These are phyloP conservation scores for Anorthoa munda DNA, from an alignment of 2,888 invertebrate species.

Conservation along the genomic window DNA sequence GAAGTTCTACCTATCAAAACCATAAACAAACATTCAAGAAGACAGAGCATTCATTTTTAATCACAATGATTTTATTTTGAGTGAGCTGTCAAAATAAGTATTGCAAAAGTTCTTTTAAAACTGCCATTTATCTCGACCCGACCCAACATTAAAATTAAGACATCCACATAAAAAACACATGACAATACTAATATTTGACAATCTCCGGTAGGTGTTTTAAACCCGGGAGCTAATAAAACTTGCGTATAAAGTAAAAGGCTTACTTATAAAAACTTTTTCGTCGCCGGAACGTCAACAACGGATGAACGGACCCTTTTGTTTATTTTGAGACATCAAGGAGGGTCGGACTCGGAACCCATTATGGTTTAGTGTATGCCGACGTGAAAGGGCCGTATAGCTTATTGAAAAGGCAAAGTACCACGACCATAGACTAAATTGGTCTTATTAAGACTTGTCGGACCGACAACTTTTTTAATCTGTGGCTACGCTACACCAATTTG, in stretches of 20 bases:
- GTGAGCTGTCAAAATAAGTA: conserved; percentile 17
- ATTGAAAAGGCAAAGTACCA: conserved; percentile 70
- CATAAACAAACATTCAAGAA: conserved; percentile 12
- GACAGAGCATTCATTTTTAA: conserved; percentile 9
- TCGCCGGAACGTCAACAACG: conserved; percentile 68
- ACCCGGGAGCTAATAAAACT: conserved; percentile 65
- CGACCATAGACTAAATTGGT: conserved; percentile 53
- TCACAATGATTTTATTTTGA: neutral
- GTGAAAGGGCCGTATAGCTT: conserved; percentile 70
- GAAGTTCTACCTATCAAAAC: neutral
- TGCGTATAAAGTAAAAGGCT: conserved; percentile 60
- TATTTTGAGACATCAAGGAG: conserved; percentile 79
- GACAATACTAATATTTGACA: conserved; percentile 60
- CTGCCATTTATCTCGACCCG: neutral
- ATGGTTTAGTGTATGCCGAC: conserved; percentile 75
- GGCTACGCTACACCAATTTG: conserved; percentile 23
- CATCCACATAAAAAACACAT: conserved; percentile 30
- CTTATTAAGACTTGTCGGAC: conserved; percentile 44
- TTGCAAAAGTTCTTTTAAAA: neutral
- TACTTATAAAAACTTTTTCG: conserved; percentile 70
- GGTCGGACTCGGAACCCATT: conserved; percentile 78
- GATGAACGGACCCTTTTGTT: conserved; percentile 76
- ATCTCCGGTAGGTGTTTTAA: conserved; percentile 59
- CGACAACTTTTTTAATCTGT: conserved; percentile 49
- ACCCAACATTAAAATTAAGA: conserved; percentile 36